A percentile compares a stretch with the other conserved stretches of the same genome.
Evolutionary conservation across 2,888 invertebrate genomes (phyloP).

Genomic region (Drosophila helvetica): DNA sequence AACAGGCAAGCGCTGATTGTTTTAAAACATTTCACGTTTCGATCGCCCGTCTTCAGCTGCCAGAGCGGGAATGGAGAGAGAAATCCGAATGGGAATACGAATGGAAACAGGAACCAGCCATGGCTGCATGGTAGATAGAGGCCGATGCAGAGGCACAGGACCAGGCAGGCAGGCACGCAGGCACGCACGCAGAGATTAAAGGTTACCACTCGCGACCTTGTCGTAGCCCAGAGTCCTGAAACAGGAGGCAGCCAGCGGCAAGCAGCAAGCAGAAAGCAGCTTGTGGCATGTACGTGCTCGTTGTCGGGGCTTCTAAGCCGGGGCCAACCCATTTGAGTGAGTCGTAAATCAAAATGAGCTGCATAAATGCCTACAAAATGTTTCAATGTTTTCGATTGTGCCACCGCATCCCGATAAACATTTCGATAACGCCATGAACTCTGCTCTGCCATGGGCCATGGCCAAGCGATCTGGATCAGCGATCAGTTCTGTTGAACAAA

Average conservation of each 20-base stretch:
- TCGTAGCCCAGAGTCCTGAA: constrained; percentile 27
- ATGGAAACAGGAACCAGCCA: constrained; percentile 20
- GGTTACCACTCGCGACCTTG: constrained; percentile 77
- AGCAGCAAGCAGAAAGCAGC: constrained; percentile 61
- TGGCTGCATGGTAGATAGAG: constrained; percentile 7
- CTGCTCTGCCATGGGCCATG: not conserved
- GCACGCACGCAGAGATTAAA: constrained; percentile 70
- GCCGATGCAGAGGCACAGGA: constrained; percentile 2
- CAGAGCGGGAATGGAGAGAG: constrained; percentile 27
- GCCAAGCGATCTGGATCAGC: not conserved
- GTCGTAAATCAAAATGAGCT: constrained; percentile 76
- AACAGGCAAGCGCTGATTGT: constrained; percentile 35
- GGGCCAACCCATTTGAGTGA: constrained; percentile 60
- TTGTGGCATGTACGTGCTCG: constrained; percentile 79
- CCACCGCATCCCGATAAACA: constrained; percentile 62
- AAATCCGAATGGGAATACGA: constrained; percentile 13
- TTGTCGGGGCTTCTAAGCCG: constrained; percentile 49
- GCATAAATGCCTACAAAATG: constrained; percentile 76
- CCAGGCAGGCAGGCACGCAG: constrained; percentile 36
- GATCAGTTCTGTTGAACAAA: not conserved
- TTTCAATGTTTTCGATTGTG: constrained; percentile 72
- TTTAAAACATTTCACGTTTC: constrained; percentile 54
- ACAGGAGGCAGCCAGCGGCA: constrained; percentile 13
- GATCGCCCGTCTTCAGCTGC: constrained; percentile 53
- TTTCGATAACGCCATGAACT: constrained; percentile 44